A percentile compares a stretch with the other conserved stretches of the same genome.
Evolutionary conservation across 2,113 vertebrate genomes (phyloP).

Genomic region (Channa argus): DNA sequence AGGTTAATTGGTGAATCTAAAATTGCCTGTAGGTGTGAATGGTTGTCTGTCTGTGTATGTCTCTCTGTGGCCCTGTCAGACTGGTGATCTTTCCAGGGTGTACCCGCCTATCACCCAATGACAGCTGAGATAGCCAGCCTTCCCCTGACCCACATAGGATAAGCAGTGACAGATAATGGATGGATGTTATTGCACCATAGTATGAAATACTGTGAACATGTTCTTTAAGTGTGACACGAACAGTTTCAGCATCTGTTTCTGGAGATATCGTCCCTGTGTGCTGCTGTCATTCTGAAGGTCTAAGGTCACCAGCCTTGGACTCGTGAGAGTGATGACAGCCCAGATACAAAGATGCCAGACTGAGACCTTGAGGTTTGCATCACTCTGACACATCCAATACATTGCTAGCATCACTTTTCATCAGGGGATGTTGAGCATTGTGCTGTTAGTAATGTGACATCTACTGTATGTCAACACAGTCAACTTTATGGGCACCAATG

Average conservation of each 20-base stretch:
- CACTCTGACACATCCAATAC: conserved; percentile 33
- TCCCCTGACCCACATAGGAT: no score
- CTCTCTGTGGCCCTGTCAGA: no score
- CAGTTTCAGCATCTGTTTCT: neutral
- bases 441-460: conserved; percentile 35
- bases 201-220: conserved; percentile 38
- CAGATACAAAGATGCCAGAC: conserved; percentile 17
- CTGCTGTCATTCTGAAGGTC: conserved; percentile 43
- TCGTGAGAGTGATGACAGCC: conserved; percentile 30
- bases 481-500: conserved; percentile 9
- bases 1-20: no score
- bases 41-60: no score
- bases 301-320: conserved; percentile 32
- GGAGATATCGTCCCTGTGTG: conserved; percentile 18
- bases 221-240: conserved; percentile 32
- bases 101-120: no score
- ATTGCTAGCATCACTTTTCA: conserved; percentile 19
- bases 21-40: no score
- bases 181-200: neutral
- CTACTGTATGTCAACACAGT: conserved; percentile 28
- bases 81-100: no score
- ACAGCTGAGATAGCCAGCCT: no score
- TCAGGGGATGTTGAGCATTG: conserved; percentile 27
- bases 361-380: conserved; percentile 36
- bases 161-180: no score